phyloP scores from a whole-genome alignment of 2,113 vertebrate genomes.

The Stegostoma tigrinum region DNA sequence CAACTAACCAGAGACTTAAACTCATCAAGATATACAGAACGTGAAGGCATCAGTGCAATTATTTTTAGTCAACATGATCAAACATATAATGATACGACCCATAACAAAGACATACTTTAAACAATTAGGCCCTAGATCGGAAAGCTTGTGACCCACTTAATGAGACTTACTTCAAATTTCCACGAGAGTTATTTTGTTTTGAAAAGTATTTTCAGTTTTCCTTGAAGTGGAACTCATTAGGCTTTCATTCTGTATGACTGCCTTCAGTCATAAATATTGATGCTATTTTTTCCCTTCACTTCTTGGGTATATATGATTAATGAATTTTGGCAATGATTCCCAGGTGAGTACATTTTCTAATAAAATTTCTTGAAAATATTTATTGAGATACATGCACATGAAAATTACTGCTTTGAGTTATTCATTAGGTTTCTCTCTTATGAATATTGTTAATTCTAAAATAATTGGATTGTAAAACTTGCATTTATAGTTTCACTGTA shows the following conservation, averaged over 20 bases:
- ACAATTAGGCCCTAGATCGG: background rate
- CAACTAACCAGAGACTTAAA: background rate
- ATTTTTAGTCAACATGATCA: too few relatives aligned
- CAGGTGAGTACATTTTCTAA: background rate
- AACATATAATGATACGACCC: too few relatives aligned
- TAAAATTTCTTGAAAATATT: background rate
- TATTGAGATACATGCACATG: background rate
- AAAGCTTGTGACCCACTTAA: background rate
- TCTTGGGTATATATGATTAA: background rate
- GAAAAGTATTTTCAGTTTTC: background rate
- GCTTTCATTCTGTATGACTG: background rate
- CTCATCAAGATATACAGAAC: background rate
- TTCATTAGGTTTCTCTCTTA: background rate
- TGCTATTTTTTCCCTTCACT: background rate
- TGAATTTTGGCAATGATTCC: background rate
- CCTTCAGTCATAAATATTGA: background rate
- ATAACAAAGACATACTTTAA: background rate
- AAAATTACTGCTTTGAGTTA: background rate
- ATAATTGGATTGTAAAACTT: background rate
- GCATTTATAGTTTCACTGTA: background rate
- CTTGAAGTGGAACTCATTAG: background rate
- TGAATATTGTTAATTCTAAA: background rate
- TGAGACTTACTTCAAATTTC: background rate
- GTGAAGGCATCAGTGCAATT: background rate
- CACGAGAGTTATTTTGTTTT: background rate